These are phyloP conservation scores for Campylomormyrus numenius DNA, from an alignment of 2,113 vertebrate genomes.

Conservation along the genomic window DNA sequence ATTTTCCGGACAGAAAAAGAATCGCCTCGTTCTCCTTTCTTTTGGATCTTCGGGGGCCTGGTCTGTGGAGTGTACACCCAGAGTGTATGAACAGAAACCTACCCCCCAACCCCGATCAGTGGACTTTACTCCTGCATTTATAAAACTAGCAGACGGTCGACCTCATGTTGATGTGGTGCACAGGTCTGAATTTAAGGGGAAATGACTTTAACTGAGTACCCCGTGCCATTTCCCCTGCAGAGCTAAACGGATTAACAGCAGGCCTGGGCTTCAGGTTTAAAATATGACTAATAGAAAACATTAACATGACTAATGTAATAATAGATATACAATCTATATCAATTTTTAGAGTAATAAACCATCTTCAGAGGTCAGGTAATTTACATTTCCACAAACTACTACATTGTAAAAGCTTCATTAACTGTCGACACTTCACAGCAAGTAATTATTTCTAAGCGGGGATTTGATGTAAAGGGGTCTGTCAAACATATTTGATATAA, in stretches of 20 bases:
- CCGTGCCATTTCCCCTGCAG: neutral
- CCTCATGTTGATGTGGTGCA: neutral
- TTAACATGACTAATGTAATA: neutral
- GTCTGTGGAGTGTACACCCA: neutral
- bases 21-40: conserved; percentile 1
- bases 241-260: neutral
- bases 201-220: neutral
- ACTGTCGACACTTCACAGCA: neutral
- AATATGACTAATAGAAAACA: neutral
- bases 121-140: neutral
- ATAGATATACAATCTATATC: neutral
- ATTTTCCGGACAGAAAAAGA: conserved; percentile 17
- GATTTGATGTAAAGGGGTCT: neutral
- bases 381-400: neutral
- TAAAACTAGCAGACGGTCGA: neutral
- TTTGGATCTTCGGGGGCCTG: neutral
- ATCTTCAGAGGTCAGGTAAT: neutral
- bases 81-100: neutral
- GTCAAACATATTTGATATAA: neutral
- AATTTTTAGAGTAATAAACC: neutral
- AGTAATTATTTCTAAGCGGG: neutral
- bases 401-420: neutral
- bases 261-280: neutral
- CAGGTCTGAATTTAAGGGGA: neutral
- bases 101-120: neutral